Base-by-base conservation (phyloP, 2,888 invertebrate genomes). In the Drosophila leonis region DNA sequence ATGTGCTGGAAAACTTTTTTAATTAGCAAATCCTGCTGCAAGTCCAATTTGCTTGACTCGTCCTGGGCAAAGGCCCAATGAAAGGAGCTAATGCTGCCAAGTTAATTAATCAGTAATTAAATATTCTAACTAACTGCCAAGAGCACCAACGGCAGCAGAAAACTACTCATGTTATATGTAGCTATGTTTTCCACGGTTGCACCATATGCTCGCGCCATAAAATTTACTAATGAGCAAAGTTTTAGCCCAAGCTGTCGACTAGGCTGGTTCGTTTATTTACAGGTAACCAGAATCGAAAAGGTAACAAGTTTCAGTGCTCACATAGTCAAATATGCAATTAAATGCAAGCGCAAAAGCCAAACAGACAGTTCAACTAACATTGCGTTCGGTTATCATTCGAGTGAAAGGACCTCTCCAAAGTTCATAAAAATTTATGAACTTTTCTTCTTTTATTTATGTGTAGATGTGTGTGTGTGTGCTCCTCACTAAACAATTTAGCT, bases 21-120 rank as follows among this genome's bases (percentile, higher is more conserved):
- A 86, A 86, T 86, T 86, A 86, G 74, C 78, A 85, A 72, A 72
- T 72, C 73, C 76, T 75, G 41, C 4, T 49, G 66, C 60, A 67
- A 76, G 80, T 72, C 82, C 80, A 76, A 67, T 65, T 66, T 70
- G 44, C 46, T 33, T 37, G 65, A 54, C 63, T 64, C 49, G 29
- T 0, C 41, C 57, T 37, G 54, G 20, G 10, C 42, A 49, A 37
- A 46, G 44, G 27, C 49, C 52, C 57, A 71, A 70, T 64, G 60
- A 70, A 67, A 63, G 54, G 41, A 60, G 15, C 60, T 39, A 29
- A 39, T 63, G 55, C 61, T 46, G 59, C 57, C 67, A 49, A 82
- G 77, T 82, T 81, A 85, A 86, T 84, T 84, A 81, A 86, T 85
- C 82, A 87, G 80, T 80, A 79, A 84, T 85, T 82, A 84, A 85